Evolutionary conservation across 2,113 vertebrate genomes (phyloP), one percentile per base, ranked within the genome.

Genomic region (Nerophis ophidion): DNA sequence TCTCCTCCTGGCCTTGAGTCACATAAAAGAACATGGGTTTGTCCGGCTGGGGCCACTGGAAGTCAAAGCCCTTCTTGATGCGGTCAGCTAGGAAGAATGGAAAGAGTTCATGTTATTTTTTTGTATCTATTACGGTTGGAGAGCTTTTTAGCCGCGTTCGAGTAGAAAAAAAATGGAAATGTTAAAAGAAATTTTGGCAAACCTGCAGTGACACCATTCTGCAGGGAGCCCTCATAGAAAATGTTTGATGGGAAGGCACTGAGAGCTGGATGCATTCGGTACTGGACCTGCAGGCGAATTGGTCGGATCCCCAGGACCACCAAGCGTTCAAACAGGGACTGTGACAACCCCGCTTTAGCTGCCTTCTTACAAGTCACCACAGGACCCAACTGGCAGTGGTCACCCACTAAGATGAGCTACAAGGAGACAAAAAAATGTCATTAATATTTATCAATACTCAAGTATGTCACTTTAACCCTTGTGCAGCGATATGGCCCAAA

Each of bases 11-110:
- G 1, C 97, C 96, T 77, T 98, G 96, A 16, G 96, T 99, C 66
- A 99, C 97, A 0, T 99, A 99, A 88, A 99, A 99, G 77, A 97
- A 98, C 97, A 99, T 99, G 5, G 97, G 97, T 65, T 99, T 99
- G 70, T 99, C 97, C 0, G 95, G 95, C 46, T 99, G 97, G 0
- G 97, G 96, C 97, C 97, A 99, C 88, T 98, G 95, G 89, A 99
- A 99, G 77, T 99, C 97, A 64, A 99, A 99, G 0, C 95, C 97
- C 65, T 99, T 99, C 84, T 99, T 99, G 77, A 99, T 92, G 70
- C 97, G 94, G 68, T 99, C 97, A 11, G 92, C 94, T 97, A 48
- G 6, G 53, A 59, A 54, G 17, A 65, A 16, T 3, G 72, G 12
- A 1, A 67, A 3, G 1, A 26, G 12, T 26, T 26, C 26, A 26